Conservation (phyloP, 2,888 invertebrate species). For the Sinodicranocentrus sp. region DNA sequence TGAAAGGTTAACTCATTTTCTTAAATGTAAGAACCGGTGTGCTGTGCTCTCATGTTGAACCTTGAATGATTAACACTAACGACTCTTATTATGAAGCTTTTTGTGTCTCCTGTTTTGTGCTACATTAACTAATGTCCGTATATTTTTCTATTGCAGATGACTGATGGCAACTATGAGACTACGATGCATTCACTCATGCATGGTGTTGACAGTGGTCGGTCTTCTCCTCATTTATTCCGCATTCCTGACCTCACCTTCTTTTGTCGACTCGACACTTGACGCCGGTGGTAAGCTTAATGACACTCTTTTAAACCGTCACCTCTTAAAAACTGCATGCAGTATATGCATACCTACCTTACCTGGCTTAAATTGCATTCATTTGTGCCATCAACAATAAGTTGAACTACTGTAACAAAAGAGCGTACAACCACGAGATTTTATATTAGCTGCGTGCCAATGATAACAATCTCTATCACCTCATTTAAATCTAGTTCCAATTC, state of each 20-base stretch:
- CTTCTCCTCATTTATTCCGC: constrained; percentile 76
- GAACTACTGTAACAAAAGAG: too few species aligned
- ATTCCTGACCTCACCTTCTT: constrained; percentile 75
- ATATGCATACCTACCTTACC: background rate
- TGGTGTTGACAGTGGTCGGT: constrained; percentile 76
- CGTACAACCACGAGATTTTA: too few species aligned
- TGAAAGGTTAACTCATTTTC: too few species aligned
- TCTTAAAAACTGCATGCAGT: background rate
- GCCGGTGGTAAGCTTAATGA: constrained; percentile 54
- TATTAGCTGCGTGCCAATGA: constrained; percentile 20
- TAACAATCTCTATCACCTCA: constrained; percentile 48
- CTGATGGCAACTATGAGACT: constrained; percentile 76
- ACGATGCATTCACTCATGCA: constrained; percentile 76
- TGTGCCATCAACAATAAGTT: too few species aligned
- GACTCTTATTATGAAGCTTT: background rate
- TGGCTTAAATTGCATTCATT: background rate
- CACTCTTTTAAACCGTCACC: constrained; percentile 19
- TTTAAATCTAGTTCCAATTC: constrained; percentile 35
- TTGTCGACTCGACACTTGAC: constrained; percentile 72
- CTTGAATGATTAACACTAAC: background rate
- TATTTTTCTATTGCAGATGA: constrained; percentile 73
- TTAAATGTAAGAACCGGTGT: constrained; percentile 8
- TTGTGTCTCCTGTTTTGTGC: background rate
- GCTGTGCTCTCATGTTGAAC: background rate
- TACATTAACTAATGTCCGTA: constrained; percentile 9